phyloP scores from a whole-genome alignment of 2,797 vertebrate species.

The Oryzias dopingdopingensis region DNA sequence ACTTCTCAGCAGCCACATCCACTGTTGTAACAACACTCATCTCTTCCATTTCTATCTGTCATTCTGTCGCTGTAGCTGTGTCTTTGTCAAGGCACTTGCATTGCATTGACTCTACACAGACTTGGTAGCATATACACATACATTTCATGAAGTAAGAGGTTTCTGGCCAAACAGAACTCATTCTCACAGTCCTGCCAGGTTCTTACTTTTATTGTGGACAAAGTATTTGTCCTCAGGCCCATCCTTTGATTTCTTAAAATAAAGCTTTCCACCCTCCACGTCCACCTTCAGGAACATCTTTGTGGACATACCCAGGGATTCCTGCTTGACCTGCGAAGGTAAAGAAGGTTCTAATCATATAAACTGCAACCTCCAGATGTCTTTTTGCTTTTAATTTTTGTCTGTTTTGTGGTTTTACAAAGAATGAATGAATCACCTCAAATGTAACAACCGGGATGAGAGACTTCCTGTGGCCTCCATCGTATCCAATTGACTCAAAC shows the following conservation, averaged over 20 bases:
- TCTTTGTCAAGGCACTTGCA: too few relatives aligned
- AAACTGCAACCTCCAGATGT: background rate
- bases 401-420: background rate
- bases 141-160: too few relatives aligned
- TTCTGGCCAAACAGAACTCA: too few relatives aligned
- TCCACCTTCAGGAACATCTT: constrained; percentile 96
- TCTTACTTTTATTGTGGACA: constrained; percentile 94
- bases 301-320: constrained; percentile 87
- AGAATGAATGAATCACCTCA: constrained; percentile 78
- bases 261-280: constrained; percentile 93
- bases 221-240: constrained; percentile 95
- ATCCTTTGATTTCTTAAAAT: constrained; percentile 92
- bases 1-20: too few relatives aligned
- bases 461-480: constrained; percentile 85
- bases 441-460: constrained; percentile 90
- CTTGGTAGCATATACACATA: too few relatives aligned
- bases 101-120: too few relatives aligned
- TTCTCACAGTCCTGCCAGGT: background rate
- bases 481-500: constrained; percentile 78
- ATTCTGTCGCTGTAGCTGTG: too few relatives aligned
- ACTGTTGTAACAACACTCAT: too few relatives aligned
- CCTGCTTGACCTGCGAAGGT: constrained; percentile 86
- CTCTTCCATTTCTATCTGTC: too few relatives aligned
- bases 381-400: background rate
- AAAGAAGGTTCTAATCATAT: constrained; percentile 26